phyloP scores from a whole-genome alignment of 2,888 invertebrate species.

The Xestia sexstrigata region DNA sequence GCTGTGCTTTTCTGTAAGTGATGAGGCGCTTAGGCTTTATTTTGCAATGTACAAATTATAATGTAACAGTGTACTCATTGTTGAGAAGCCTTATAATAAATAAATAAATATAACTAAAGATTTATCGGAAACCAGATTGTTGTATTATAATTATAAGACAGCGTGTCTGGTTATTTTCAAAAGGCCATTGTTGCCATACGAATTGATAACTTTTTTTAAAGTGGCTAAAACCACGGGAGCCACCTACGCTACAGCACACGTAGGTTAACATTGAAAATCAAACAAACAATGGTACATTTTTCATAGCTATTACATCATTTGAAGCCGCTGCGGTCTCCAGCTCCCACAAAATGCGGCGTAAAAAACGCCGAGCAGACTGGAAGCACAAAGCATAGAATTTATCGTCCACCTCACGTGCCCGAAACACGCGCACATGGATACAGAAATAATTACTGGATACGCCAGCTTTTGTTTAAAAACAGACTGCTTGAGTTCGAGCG shows the following conservation, averaged over 20 bases:
- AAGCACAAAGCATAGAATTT: constrained; percentile 87
- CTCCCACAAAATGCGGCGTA: constrained; percentile 75
- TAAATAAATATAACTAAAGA: too few relatives aligned
- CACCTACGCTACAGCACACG: too few relatives aligned
- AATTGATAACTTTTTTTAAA: neutral
- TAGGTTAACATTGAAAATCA: constrained; percentile 33
- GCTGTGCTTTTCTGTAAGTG: too few relatives aligned
- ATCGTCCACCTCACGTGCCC: constrained; percentile 85
- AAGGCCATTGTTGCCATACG: neutral
- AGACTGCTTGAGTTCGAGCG: neutral
- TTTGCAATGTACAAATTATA: too few relatives aligned
- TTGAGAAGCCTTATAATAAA: too few relatives aligned
- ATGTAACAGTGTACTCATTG: too few relatives aligned
- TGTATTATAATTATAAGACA: neutral
- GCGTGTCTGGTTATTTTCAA: neutral
- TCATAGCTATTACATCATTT: constrained; percentile 65
- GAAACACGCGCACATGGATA: constrained; percentile 77
- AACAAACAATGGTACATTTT: constrained; percentile 54
- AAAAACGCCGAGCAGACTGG: constrained; percentile 77
- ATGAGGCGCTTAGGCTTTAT: too few relatives aligned
- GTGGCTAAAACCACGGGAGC: neutral
- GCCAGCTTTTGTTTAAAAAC: constrained; percentile 6
- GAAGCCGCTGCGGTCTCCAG: constrained; percentile 62
- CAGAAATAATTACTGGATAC: constrained; percentile 63
- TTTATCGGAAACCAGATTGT: neutral